A percentile compares a stretch with the other conserved stretches of the same genome.
These are phyloP conservation scores for human (Homo sapiens) DNA, from an alignment of 2,113 vertebrate genomes.

Conservation along the genomic window DNA sequence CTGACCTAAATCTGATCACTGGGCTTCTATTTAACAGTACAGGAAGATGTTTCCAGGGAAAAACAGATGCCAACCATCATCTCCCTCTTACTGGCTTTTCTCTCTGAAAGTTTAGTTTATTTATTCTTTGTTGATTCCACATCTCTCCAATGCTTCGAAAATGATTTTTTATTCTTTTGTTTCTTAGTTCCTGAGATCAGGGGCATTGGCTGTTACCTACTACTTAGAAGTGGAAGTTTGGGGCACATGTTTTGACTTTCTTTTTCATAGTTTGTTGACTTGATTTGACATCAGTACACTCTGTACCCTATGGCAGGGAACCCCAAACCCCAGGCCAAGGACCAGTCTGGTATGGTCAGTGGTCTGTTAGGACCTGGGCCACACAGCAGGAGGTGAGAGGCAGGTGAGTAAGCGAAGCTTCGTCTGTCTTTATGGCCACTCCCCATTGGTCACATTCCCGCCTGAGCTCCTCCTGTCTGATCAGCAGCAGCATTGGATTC, in stretches of 20 bases:
- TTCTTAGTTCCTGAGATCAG: neutral
- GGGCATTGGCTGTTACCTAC: neutral
- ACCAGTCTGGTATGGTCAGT: too few species aligned
- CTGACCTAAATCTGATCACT: neutral
- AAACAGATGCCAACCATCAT: too few species aligned
- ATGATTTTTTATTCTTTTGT: neutral
- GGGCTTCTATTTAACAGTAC: neutral
- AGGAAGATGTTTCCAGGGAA: neutral
- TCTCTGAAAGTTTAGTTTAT: neutral
- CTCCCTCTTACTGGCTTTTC: neutral
- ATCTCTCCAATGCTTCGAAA: neutral
- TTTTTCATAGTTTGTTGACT: neutral
- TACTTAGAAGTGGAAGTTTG: neutral
- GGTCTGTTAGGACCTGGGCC: too few species aligned
- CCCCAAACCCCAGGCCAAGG: too few species aligned
- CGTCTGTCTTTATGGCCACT: too few species aligned
- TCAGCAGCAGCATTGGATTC: too few species aligned
- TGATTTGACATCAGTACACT: neutral
- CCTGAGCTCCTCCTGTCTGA: too few species aligned
- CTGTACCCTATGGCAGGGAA: too few species aligned
- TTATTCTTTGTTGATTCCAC: too few species aligned
- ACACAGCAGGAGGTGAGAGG: too few species aligned
- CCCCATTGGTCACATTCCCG: too few species aligned
- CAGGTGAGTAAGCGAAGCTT: too few species aligned
- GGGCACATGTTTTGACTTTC: neutral